Evolutionary conservation across 2,888 invertebrate species (phyloP), one percentile per base, ranked within the genome.

Genomic region (Laothoe populi): DNA sequence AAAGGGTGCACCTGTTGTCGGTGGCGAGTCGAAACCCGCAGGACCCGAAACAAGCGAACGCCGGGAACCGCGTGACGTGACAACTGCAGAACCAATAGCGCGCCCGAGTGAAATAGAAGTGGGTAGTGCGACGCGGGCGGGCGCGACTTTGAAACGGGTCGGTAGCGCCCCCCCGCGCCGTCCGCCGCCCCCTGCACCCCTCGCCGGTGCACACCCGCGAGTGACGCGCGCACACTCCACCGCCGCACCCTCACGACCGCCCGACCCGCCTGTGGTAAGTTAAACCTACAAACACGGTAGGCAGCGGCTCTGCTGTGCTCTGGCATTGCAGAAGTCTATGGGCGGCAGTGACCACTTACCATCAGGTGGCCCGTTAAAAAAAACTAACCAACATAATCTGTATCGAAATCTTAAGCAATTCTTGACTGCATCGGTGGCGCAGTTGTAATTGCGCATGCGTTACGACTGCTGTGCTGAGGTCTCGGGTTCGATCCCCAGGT

Each of bases 151-250:
- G 26, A 26, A 49, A 16, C 53, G 53, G 35, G 53, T 35, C 60
- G 48, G 40, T 4, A 48, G 46, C 48, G 53, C 60, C 63, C 72
- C 40, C 57, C 62, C 38, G 31, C 78, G 70, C 79, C 74, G 70
- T 78, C 87, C 0, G 83, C 89, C 3, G 68, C 84, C 61, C 84
- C 90, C 24, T 90, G 46, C 83, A 78, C 70, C 90, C 24, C 86
- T 84, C 64, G 84, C 78, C 46, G 78, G 83, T 44, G 84, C 87
- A 26, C 78, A 70, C 65, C 79, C 74, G 70, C 78, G 87, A 0
- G 84, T 90, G 2, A 68, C 84, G 62, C 84, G 90, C 19, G 84
- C 90, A 49, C 83, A 79, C 70, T 84, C 90, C 26, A 86, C 85
- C 63, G 85, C 79, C 49, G 78, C 84, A 44, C 84, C 87, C 11